Base-by-base conservation (phyloP, 2,888 invertebrate genomes). In the Ichneumon xanthorius region DNA sequence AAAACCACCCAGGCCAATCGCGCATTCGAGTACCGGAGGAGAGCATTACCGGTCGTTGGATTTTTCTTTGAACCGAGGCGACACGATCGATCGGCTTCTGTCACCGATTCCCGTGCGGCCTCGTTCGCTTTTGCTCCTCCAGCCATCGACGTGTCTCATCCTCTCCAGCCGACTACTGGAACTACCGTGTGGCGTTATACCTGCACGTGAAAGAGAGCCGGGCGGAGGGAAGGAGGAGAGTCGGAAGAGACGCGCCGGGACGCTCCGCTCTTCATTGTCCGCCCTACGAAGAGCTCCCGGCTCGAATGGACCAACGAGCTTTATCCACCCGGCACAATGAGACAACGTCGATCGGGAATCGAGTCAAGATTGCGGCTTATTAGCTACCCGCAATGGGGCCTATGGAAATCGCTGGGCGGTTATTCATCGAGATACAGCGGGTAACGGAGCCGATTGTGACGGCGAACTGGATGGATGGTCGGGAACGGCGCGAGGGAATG, bases 31-130 rank as follows among this genome's bases (percentile, higher is more conserved):
- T 33, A 26, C 40, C 37, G 16, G 65, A 4, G 71, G n/a, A 33
- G 53, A 26, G 58, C 9, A 58, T 58, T 58, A 58, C 58, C 45
- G 45, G 63, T 61, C 63, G 81, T 50, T 68, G 53, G 73, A 71
- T 80, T 63, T 80, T 68, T 80, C 72, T 80, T 82, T 80, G 86
- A 84, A 77, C 26, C 81, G 75, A 87, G 83, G 80, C 63, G 79
- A 78, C 68, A 82, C 78, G 75, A 86, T 86, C 86, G 86, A 87
- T 87, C 78, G 80, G 78, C 76, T 84, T 84, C 81, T 86, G 79
- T 86, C 84, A 84, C 86, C 84, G 79, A 86, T 87, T 84, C 82
- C 76, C 80, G 77, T 45, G 82, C 55, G 82, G 71, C 71, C 76
- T 65, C 63, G 65, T 71, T 77, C 76, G 53, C 61, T 71, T 65